phyloP scores from a whole-genome alignment of 2,888 invertebrate species.

The Drosophila setosimentum region DNA sequence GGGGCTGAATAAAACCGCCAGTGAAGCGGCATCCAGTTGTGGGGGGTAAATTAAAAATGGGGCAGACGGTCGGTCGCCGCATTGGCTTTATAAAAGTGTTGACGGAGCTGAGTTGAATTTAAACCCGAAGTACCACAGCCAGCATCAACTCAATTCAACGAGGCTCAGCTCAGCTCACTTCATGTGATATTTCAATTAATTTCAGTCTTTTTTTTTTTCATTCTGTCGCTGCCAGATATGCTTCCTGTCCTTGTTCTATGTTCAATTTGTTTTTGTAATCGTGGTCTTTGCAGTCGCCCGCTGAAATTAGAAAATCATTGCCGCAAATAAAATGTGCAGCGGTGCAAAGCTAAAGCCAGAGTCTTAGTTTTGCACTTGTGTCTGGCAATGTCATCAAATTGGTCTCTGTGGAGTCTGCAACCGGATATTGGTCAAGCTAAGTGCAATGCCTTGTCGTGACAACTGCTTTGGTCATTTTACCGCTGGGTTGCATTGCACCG shows the following conservation, averaged over 20 bases:
- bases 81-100: conserved; percentile 69
- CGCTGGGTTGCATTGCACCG: conserved; percentile 47
- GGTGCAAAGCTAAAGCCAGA: conserved; percentile 36
- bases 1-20: conserved; percentile 38
- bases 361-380: conserved; percentile 48
- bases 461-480: conserved; percentile 59
- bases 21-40: conserved; percentile 44
- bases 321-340: conserved; percentile 70
- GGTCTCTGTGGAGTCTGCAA: conserved; percentile 13
- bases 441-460: conserved; percentile 73
- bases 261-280: conserved; percentile 24
- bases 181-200: conserved; percentile 75
- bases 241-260: conserved; percentile 39
- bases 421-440: conserved; percentile 67
- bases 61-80: conserved; percentile 43
- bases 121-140: conserved; percentile 24
- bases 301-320: conserved; percentile 76
- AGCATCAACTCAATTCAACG: neutral
- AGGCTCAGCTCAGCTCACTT: conserved; percentile 15
- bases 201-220: conserved; percentile 50
- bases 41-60: conserved; percentile 72
- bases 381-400: conserved; percentile 41
- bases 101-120: conserved; percentile 45
- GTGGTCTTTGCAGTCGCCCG: conserved; percentile 2
- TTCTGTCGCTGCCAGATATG: conserved; percentile 40